Percentiles rank a stretch among this genome's conserved stretches.
Conservation (phyloP, 2,888 invertebrate species). For the Heliconius cydno region DNA sequence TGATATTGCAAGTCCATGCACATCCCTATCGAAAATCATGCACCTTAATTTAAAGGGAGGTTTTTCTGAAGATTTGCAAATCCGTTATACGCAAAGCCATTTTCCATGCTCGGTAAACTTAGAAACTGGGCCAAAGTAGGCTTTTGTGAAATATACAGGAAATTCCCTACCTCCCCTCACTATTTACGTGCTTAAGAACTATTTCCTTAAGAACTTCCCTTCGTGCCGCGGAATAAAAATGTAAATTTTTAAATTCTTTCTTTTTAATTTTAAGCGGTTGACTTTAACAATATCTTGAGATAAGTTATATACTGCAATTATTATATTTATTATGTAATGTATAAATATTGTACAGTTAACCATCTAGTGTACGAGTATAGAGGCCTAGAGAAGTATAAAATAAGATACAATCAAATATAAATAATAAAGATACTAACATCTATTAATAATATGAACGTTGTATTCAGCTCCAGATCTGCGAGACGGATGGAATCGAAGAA, state of each 20-base stretch:
- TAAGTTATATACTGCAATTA: not conserved
- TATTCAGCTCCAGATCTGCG: constrained; percentile 88
- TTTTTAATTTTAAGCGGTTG: constrained; percentile 49
- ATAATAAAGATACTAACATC: not conserved
- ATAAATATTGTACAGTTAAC: too few species aligned
- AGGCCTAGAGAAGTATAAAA: too few species aligned
- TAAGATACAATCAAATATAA: too few species aligned
- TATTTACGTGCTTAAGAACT: constrained; percentile 77
- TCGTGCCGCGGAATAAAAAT: constrained; percentile 68
- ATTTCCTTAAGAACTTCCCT: constrained; percentile 64
- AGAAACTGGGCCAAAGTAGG: constrained; percentile 80
- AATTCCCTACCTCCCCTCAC: constrained; percentile 64
- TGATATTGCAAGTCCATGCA: constrained; percentile 3
- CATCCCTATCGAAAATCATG: constrained; percentile 33
- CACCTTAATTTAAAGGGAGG: constrained; percentile 46
- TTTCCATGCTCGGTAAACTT: constrained; percentile 78
- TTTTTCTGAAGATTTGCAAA: constrained; percentile 69
- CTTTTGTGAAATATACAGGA: constrained; percentile 74
- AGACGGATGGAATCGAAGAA: constrained; percentile 89
- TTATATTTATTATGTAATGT: too few species aligned
- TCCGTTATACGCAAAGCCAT: constrained; percentile 73
- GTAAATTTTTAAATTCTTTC: constrained; percentile 58
- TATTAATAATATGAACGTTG: not conserved
- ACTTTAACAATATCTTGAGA: constrained; percentile 37
- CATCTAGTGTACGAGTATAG: too few species aligned